Conservation (phyloP, 2,888 invertebrate genomes). For the Pediacus dermestoides region DNA sequence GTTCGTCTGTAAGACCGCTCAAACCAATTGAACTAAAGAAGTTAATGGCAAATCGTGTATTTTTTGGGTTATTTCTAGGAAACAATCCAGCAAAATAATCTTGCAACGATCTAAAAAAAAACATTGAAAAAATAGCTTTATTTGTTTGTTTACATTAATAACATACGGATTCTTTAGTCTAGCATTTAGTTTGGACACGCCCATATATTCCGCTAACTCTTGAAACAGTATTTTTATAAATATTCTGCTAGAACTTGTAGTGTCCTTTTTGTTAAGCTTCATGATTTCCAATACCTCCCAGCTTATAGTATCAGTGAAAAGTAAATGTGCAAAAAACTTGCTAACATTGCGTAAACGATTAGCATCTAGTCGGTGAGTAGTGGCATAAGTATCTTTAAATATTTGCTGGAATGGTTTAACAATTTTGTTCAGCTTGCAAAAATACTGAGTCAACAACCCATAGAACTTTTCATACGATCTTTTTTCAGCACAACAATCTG, state of each 20-base stretch:
- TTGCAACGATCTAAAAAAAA: conserved; percentile 70
- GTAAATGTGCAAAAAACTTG: conserved; percentile 93
- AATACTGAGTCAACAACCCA: conserved; percentile 87
- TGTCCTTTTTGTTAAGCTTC: conserved; percentile 92
- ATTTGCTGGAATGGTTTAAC: conserved; percentile 92
- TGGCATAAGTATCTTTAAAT: conserved; percentile 91
- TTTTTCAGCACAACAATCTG: conserved; percentile 98
- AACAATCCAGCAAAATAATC: conserved; percentile 87
- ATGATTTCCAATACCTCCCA: conserved; percentile 93
- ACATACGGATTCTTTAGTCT: conserved; percentile 87
- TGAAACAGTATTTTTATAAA: conserved; percentile 97
- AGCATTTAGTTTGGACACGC: conserved; percentile 84
- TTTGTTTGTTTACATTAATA: not conserved
- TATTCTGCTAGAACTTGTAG: conserved; percentile 94
- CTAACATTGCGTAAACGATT: conserved; percentile 94
- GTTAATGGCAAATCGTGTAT: conserved; percentile 96
- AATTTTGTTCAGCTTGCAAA: conserved; percentile 89
- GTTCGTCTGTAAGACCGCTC: conserved; percentile 85
- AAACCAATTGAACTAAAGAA: conserved; percentile 97
- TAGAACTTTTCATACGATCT: conserved; percentile 98
- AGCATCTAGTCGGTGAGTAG: conserved; percentile 92
- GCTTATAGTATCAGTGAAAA: conserved; percentile 94
- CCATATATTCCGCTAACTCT: conserved; percentile 96
- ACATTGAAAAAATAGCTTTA: conserved; percentile 8
- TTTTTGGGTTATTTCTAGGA: conserved; percentile 92